These are phyloP conservation scores for Iphiclides podalirius DNA, from an alignment of 2,888 invertebrate species.

Conservation along the genomic window DNA sequence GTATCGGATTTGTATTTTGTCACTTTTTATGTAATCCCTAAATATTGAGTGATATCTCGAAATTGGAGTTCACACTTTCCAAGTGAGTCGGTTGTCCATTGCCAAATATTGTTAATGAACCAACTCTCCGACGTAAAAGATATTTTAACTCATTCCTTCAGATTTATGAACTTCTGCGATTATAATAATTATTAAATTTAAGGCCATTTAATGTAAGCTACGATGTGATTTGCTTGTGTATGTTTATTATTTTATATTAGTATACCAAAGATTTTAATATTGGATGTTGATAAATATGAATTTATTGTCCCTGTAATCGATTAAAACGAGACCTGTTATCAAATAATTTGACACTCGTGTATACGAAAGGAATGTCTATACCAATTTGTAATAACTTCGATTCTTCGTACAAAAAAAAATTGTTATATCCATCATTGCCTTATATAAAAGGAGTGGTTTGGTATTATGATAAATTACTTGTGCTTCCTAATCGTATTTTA, in stretches of 20 bases:
- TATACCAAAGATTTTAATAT: slow-evolving; percentile 57
- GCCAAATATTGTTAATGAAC: slow-evolving; percentile 2
- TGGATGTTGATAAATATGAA: slow-evolving; percentile 30
- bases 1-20: too few relatives aligned
- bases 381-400: too few relatives aligned
- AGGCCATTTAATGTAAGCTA: slow-evolving; percentile 31
- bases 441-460: neutral
- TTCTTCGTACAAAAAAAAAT: too few relatives aligned
- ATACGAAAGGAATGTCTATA: too few relatives aligned
- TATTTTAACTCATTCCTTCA: neutral
- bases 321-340: too few relatives aligned
- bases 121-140: too few relatives aligned
- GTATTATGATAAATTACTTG: neutral
- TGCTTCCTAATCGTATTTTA: neutral
- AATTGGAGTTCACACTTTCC: too few relatives aligned
- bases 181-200: slow-evolving; percentile 16
- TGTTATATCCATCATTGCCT: slow-evolving; percentile 9
- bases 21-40: too few relatives aligned
- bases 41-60: too few relatives aligned
- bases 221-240: slow-evolving; percentile 38
- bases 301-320: slow-evolving; percentile 9
- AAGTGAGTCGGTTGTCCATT: neutral
- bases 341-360: too few relatives aligned
- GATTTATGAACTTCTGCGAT: neutral
- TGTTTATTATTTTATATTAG: slow-evolving; percentile 29